Conservation (phyloP, 2,113 vertebrate genomes). For the Muscicapa adusta region DNA sequence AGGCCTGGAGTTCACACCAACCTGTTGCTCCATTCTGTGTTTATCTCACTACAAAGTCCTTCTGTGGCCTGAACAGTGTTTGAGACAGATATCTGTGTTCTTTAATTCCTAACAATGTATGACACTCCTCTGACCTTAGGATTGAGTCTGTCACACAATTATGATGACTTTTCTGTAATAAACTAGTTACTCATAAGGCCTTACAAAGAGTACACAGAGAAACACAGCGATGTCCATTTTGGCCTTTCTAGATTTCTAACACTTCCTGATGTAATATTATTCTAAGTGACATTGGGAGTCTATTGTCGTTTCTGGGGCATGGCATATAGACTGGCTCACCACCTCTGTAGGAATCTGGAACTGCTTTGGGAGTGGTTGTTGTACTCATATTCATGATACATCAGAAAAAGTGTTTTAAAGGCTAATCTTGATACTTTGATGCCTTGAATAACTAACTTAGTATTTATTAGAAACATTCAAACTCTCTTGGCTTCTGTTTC, state of each 20-base stretch:
- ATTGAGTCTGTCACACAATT: background rate
- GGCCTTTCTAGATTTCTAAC: background rate
- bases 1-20: fast-evolving
- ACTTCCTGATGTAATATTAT: background rate
- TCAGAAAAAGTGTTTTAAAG: background rate
- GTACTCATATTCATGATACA: background rate
- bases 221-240: background rate
- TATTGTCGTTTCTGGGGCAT: background rate
- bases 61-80: background rate
- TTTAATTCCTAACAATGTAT: background rate
- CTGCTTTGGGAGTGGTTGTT: background rate
- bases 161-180: background rate
- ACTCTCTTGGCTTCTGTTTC: background rate
- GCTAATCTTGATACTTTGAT: background rate
- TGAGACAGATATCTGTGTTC: background rate
- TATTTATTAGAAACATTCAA: background rate
- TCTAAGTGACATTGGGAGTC: background rate
- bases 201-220: background rate
- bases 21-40: background rate
- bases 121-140: background rate
- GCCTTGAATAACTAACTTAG: background rate
- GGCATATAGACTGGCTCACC: background rate
- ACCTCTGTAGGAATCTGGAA: background rate
- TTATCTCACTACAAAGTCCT: background rate
- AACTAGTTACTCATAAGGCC: background rate